Base-by-base conservation (phyloP, 2,797 vertebrate genomes). In the Oceanodroma leucorhoa region DNA sequence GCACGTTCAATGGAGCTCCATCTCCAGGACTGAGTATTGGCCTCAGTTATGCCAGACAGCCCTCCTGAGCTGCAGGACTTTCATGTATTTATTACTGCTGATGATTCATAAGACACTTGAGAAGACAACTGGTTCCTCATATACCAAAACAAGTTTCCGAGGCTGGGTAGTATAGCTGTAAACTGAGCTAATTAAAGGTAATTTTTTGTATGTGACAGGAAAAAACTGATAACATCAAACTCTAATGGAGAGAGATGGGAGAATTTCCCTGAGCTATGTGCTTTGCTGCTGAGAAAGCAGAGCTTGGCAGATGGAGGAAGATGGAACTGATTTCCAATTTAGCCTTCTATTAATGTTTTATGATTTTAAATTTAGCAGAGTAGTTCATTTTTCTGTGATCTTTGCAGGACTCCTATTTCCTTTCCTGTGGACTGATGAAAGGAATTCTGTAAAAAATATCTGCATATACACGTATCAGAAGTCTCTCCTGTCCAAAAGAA, bases 291-390 rank as follows among this genome's bases (percentile, higher is more conserved):
- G 67, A 95, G 93, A 94, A 91, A 79, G 65, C 58, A 62, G 51
- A 78, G 46, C 64, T 80, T 94, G 81, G 86, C 93, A 93, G 78
- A 90, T 83, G 81, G 86, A 73, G 30, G 64, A 90, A 80, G 83
- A 94, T 87, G 78, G 81, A 93, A 79, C 85, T 92, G 75, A 94
- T 94, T 95, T 96, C 78, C 92, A 85, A 77, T 93, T 87, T 95
- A 87, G 64, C 26, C 92, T 94, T 92, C 88, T 95, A 95, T 96
- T 95, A 96, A 96, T 92, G 88, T 93, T 94, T 91, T 90, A 88
- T 91, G 48, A 83, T 90, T 95, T 96, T 94, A 94, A 91, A 85
- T 93, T 88, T 94, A 95, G 90, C 81, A 55, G 66, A 90, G 69
- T 57, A 87, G 80, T 69, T 87, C 64, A 69, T 43, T 96, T 77